Percentiles rank a stretch among this genome's conserved stretches.
phyloP scores from a whole-genome alignment of 2,113 vertebrate species.

The Cynoglossus semilaevis region DNA sequence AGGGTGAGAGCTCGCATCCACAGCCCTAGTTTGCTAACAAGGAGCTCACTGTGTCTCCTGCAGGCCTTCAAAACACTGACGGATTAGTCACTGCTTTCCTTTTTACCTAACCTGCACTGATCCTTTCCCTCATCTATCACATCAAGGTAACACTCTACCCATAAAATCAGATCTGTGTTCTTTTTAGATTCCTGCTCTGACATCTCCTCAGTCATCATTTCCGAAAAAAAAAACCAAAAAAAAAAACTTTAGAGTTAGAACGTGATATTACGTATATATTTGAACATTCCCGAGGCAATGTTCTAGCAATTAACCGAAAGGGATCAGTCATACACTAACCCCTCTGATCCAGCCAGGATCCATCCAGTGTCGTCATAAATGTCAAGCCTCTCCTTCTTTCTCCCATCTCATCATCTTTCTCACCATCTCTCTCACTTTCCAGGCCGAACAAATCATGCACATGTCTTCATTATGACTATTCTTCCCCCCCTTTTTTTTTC shows the following conservation, averaged over 20 bases:
- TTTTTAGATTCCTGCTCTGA: too few species aligned
- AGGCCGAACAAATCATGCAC: constrained; percentile 71
- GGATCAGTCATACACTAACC: constrained; percentile 31
- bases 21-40: constrained; percentile 45
- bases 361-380: constrained; percentile 64
- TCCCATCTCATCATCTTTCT: constrained; percentile 47
- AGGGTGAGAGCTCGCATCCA: constrained; percentile 37
- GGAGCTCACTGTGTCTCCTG: constrained; percentile 40
- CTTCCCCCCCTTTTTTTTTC: constrained; percentile 26
- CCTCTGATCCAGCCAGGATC: constrained; percentile 53
- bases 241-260: too few species aligned
- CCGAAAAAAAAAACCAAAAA: too few species aligned
- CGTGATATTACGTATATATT: background rate
- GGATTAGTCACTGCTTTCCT: constrained; percentile 52
- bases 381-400: constrained; percentile 63
- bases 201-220: too few species aligned
- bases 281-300: constrained; percentile 26
- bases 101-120: constrained; percentile 44
- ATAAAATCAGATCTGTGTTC: too few species aligned
- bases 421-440: constrained; percentile 63
- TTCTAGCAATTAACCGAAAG: constrained; percentile 43
- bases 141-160: constrained; percentile 40
- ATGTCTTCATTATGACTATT: constrained; percentile 70
- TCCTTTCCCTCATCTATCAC: constrained; percentile 14
- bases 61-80: constrained; percentile 48